Evolutionary conservation across 1,140 invertebrate genomes (phyloP), one percentile per base, ranked within the genome.

Genomic region (Listronotus bonariensis): DNA sequence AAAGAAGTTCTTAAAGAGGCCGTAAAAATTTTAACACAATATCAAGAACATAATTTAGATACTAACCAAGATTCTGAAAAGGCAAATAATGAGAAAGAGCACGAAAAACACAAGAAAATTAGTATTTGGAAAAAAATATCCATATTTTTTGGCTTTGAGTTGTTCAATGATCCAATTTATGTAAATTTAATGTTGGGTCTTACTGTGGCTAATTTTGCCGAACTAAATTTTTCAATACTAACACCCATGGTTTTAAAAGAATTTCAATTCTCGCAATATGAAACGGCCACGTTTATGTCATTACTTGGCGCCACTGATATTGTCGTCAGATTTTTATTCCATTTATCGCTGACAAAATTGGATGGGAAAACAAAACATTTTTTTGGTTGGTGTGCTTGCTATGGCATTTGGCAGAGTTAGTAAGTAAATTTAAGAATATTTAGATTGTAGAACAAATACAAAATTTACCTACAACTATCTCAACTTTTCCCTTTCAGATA

Each of bases 351-450:
- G 84, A 87, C 42, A 85, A 82, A 75, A 81, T 88, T 10, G 79
- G 82, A n/a, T 85, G 85, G 78, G 81, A 87, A 38, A 85, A 89
- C 55, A 84, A 85, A 66, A 80, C 84, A 0, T 88, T 90, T 90
- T 88, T 68, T 76, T 90, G 14, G 78, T 86, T 40, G 87, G 88
- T 68, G 82, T 91, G 4, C 72, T 85, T 8, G 79, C 85, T 32
- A 85, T 90, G 67, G 84, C 88, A 0, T 74, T 84, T 31, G 84
- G 85, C 18, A 82, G 88, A 83, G 82, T 83, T 20, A 77, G 88
- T 89, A 83, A 85, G 82, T 82, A 67, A 15, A 6, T n/a, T n/a
- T n/a, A n/a, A n/a, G n/a, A n/a, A n/a, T n/a, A n/a, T n/a, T n/a
- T n/a, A n/a, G n/a, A n/a, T n/a, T n/a, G n/a, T n/a, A n/a, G n/a